These are phyloP conservation scores for Eulithis testata DNA, from an alignment of 2,888 invertebrate genomes.

Conservation along the genomic window DNA sequence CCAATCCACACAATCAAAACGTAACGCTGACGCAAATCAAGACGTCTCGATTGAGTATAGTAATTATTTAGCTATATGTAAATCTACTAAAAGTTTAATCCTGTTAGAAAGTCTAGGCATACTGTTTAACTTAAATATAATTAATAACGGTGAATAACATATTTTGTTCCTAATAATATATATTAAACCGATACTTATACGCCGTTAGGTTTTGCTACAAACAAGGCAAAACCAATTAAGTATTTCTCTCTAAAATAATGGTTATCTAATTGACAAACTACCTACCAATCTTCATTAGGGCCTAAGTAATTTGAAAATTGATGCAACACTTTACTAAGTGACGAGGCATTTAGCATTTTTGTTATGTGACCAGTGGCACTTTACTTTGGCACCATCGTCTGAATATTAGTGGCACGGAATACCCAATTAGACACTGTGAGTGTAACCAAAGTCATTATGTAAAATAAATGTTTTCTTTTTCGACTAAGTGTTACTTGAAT, in stretches of 20 bases:
- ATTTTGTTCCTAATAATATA: background rate
- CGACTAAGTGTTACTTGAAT: conserved; percentile 22
- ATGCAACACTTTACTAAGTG: background rate
- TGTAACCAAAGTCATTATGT: conserved; percentile 15
- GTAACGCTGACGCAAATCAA: too few species aligned
- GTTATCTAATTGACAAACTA: background rate
- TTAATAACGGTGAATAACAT: too few species aligned
- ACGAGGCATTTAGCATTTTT: background rate
- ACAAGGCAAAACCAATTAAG: conserved; percentile 2
- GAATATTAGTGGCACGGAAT: conserved; percentile 18
- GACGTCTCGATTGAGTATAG: too few species aligned
- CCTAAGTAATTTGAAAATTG: background rate
- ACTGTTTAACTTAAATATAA: conserved; percentile 2
- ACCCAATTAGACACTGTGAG: conserved; percentile 12
- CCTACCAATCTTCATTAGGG: too few species aligned
- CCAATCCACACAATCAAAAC: too few species aligned
- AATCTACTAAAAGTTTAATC: background rate
- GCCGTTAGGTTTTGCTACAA: background rate
- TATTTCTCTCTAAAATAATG: background rate
- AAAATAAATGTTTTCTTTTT: conserved; percentile 24
- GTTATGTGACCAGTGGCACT: conserved; percentile 3
- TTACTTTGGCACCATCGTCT: conserved; percentile 3
- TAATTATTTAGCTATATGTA: too few species aligned
- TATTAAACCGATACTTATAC: background rate
- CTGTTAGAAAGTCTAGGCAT: conserved; percentile 10